Base-by-base conservation (phyloP, 2,797 vertebrate genomes). In the Agapornis canus region DNA sequence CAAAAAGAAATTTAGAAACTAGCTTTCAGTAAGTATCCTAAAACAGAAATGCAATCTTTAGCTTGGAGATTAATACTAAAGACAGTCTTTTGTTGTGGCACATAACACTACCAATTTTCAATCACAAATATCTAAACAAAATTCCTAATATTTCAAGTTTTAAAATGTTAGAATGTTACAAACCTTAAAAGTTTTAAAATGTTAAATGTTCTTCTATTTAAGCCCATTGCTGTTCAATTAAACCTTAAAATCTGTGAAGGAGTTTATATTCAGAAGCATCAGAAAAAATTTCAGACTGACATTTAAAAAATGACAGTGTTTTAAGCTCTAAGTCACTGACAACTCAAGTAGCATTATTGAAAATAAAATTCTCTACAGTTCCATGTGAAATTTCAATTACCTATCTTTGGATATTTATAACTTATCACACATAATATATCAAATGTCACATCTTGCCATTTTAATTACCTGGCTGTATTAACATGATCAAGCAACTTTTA, bases 1-100 rank as follows among this genome's bases (percentile, higher is more conserved):
- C 0, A 35, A 14, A 48, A 79, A 37, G 20, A 16, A 8, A 0
- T 23, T 23, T 27, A 2, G 26, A 77, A 70, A 11, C 4, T 2
- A 6, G 5, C 27, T 32, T 82, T 89, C 6, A 66, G 25, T 19
- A 2, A 31, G n/a, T 49, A 77, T 13, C 21, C 66, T 81, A 80
- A 60, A 90, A 6, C 1, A 86, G 5, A 88, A 83, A 51, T 75
- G 31, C 4, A 37, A 59, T 48, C 16, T 78, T 77, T 81, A 77
- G 7, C 6, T 57, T 43, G 13, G 70, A 63, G 56, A 71, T 21
- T 17, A 57, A 20, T 54, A 63, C 43, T 35, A 79, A 27, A 83
- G 5, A 60, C 14, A 21, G 12, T 63, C 8, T 59, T 88, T 72
- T 47, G 43, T 22, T 31, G 13, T 54, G 54, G n/a, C 20, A 75